Evolutionary conservation across 2,888 invertebrate genomes (phyloP), one percentile per base, ranked within the genome.

Genomic region (Onchidella celtica): DNA sequence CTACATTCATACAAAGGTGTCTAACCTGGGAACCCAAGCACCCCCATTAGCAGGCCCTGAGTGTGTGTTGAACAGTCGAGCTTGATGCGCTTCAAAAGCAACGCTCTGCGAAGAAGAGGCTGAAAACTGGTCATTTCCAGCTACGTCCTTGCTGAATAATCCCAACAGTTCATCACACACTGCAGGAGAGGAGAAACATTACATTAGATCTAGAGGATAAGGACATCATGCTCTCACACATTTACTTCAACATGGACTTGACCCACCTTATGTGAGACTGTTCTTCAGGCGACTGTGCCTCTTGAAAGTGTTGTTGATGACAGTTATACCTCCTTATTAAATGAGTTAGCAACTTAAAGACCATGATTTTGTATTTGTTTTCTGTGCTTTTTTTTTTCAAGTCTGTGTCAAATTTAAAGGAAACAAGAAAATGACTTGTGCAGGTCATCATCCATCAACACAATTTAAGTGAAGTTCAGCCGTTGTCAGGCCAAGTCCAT

Each of bases 11-110:
- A n/a, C 73, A 75, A 29, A 77, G 11, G 47, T 34, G 27, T 72
- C 81, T 81, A 65, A 88, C 89, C 89, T 87, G 65, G 89, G 87
- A 57, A 87, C 85, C 89, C 89, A 89, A 9, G 87, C 88, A 24
- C 85, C 85, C 59, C 77, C 85, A 70, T 76, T 81, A 32, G 11
- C 57, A 63, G 77, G 73, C 14, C 77, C 82, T 72, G 82, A 77
- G 72, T 73, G 77, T 66, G 72, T 82, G 78, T 82, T 82, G 78
- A 77, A 77, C 29, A 89, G 80, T 57, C 89, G 78, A 32, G 84
- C 88, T 47, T 82, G 84, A 76, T 86, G 73, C 11, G 89, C 85
- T 57, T 87, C 88, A 75, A 81, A 81, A 21, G 78, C 81, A 38
- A 83, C 79, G 72, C 87, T 85, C 11, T 69, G 83, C 11, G 86